Percentiles rank a stretch among this genome's conserved stretches.
phyloP scores from a whole-genome alignment of 2,797 vertebrate species.

The Aselliscus stoliczkanus region DNA sequence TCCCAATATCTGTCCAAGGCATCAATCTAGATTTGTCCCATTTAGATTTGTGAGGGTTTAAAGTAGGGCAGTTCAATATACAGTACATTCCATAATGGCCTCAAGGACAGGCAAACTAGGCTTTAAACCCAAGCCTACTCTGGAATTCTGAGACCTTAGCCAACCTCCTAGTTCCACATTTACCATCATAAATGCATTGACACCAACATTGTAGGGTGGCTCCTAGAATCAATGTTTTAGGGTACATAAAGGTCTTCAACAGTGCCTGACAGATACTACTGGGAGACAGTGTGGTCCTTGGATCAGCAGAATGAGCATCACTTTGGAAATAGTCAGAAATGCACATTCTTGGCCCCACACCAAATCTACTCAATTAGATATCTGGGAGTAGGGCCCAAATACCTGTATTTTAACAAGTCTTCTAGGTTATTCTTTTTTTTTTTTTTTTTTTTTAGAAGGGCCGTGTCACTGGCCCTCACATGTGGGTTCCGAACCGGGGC shows the following conservation, averaged over 20 bases:
- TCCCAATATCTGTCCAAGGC: not conserved
- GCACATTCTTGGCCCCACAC: not conserved
- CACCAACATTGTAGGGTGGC: not conserved
- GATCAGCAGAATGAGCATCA: not conserved
- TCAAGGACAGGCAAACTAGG: not conserved
- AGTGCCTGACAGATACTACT: accelerated
- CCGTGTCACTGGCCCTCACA: no score
- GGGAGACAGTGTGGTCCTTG: not conserved
- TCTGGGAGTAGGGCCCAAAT: not conserved
- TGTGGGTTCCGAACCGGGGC: no score
- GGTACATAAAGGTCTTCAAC: not conserved
- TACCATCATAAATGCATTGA: not conserved
- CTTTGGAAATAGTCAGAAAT: not conserved
- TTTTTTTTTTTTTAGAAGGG: no score
- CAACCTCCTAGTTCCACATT: not conserved
- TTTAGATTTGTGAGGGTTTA: not conserved
- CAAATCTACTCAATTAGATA: not conserved
- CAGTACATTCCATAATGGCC: accelerated
- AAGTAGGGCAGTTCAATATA: not conserved
- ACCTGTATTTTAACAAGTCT: not conserved
- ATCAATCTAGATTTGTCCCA: not conserved
- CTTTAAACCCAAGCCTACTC: not conserved
- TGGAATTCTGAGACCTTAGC: not conserved
- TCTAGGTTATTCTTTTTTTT: not conserved
- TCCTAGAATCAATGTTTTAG: not conserved